Conservation (phyloP, 2,797 vertebrate genomes). For the Galaxias olidus region DNA sequence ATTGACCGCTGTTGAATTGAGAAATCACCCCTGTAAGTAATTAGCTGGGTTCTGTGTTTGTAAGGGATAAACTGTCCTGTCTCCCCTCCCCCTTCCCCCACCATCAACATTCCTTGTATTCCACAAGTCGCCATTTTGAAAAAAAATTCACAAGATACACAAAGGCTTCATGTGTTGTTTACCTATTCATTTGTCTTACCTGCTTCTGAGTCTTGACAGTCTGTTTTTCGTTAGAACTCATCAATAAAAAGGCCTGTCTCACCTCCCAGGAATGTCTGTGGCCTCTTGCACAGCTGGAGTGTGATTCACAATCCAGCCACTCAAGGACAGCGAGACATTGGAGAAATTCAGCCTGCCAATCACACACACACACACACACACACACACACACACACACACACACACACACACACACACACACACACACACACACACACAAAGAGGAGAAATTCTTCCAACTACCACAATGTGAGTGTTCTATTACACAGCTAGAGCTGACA, state of each 20-base stretch:
- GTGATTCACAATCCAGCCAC: slow-evolving; percentile 22
- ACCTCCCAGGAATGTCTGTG: slow-evolving; percentile 13
- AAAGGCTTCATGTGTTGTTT: slow-evolving; percentile 3
- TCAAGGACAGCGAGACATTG: slow-evolving; percentile 20
- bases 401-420: neutral
- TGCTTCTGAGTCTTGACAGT: neutral
- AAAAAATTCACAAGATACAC: neutral
- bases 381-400: neutral
- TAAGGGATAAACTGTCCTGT: slow-evolving; percentile 58
- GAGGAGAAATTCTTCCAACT: too few species aligned
- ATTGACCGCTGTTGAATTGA: neutral
- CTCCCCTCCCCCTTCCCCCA: slow-evolving; percentile 59
- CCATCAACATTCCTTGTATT: slow-evolving; percentile 73
- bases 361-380: neutral
- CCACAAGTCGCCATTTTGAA: slow-evolving; percentile 50
- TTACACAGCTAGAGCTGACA: too few species aligned
- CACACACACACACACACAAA: neutral
- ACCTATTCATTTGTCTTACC: neutral
- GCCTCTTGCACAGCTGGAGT: slow-evolving; percentile 12
- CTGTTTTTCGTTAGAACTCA: slow-evolving; percentile 21
- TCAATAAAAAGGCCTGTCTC: slow-evolving; percentile 18
- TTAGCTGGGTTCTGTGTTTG: too few species aligned
- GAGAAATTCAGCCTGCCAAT: slow-evolving; percentile 31
- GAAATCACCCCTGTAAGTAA: neutral
- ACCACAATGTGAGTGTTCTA: too few species aligned